A percentile compares a stretch with the other conserved stretches of the same genome.
These are phyloP conservation scores for Corvus moneduloides DNA, from an alignment of 2,113 vertebrate genomes.

Conservation along the genomic window DNA sequence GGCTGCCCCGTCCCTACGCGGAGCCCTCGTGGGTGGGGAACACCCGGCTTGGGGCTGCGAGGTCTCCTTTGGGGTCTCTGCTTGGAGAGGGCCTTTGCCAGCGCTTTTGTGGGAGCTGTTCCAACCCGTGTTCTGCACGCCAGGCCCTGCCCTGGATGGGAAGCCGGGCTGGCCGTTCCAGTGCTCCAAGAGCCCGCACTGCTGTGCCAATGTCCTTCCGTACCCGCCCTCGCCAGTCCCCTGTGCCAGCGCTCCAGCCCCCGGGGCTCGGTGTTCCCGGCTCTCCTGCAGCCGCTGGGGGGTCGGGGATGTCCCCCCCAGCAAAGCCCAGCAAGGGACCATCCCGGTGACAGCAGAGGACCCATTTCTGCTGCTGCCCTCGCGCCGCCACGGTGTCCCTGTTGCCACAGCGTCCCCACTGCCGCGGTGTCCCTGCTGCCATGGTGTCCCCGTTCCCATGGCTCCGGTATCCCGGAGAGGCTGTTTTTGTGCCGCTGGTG, in stretches of 20 bases:
- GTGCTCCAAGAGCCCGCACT: fast-evolving
- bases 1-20: fast-evolving
- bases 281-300: not conserved
- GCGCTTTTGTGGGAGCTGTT: fast-evolving
- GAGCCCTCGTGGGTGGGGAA: not conserved
- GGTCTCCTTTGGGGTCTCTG: not conserved
- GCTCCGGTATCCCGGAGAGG: not conserved
- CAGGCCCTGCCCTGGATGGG: fast-evolving
- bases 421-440: fast-evolving
- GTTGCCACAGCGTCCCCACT: fast-evolving
- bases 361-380: not conserved
- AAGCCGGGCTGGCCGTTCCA: fast-evolving
- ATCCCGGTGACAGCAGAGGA: not conserved
- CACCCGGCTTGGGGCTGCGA: fast-evolving
- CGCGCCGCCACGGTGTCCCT: fast-evolving
- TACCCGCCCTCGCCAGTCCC: fast-evolving
- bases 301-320: fast-evolving
- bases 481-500: fast-evolving
- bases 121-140: fast-evolving
- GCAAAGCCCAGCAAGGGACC: fast-evolving
- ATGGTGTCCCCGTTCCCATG: not conserved
- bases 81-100: fast-evolving
- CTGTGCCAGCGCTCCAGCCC: not conserved
- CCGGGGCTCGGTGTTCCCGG: not conserved
- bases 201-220: not conserved